Evolutionary conservation across 2,113 vertebrate species (phyloP).

Genomic region (Grallaria varia): DNA sequence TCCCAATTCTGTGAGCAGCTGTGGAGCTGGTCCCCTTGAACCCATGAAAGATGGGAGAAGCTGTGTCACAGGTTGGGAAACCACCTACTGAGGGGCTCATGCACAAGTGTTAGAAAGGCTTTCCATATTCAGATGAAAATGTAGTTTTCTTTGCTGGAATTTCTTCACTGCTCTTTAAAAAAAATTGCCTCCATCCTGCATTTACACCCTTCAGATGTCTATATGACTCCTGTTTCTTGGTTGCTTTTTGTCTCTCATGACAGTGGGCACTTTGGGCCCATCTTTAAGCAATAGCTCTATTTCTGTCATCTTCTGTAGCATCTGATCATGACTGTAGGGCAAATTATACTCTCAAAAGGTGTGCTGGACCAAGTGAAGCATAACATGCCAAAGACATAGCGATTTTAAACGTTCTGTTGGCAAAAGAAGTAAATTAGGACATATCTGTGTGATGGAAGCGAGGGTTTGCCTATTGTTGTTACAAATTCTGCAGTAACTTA

Average conservation of each 20-base stretch:
- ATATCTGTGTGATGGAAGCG: neutral
- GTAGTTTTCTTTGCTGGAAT: neutral
- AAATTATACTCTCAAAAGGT: conserved; percentile 22
- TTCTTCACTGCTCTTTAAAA: neutral
- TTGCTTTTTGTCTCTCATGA: neutral
- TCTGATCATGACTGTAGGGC: neutral
- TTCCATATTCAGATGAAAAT: neutral
- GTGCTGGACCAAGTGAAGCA: neutral
- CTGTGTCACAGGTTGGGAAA: neutral
- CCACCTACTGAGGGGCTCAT: neutral
- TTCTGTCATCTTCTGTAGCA: neutral
- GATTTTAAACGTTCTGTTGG: neutral
- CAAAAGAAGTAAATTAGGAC: neutral
- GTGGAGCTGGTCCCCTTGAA: neutral
- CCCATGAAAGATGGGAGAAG: neutral
- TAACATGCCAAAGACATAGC: neutral
- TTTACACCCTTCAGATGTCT: neutral
- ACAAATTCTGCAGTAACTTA: neutral
- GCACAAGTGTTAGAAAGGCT: neutral
- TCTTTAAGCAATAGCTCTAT: neutral
- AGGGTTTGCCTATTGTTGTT: neutral
- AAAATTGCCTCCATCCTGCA: neutral
- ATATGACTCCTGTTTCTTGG: neutral
- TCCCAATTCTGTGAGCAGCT: neutral
- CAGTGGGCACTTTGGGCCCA: neutral